phyloP scores from a whole-genome alignment of 2,888 invertebrate species.

The Drosophila subsilvestris region DNA sequence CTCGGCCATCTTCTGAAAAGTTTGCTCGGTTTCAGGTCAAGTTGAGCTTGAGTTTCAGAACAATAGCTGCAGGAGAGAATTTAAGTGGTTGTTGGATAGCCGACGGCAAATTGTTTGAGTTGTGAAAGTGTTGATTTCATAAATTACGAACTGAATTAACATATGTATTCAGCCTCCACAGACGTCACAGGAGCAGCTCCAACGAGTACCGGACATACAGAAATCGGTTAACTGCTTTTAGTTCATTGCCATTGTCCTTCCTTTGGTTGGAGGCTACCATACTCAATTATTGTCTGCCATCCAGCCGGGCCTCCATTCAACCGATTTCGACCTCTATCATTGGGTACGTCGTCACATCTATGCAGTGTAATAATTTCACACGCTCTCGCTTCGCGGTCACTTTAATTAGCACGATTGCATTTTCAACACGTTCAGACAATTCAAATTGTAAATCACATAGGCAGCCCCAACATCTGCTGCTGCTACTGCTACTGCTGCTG shows the following conservation, averaged over 20 bases:
- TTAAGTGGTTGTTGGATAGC: slow-evolving; percentile 1
- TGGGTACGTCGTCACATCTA: slow-evolving; percentile 24
- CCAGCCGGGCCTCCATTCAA: background rate
- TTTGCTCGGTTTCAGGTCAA: slow-evolving; percentile 28
- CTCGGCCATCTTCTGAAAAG: slow-evolving; percentile 22
- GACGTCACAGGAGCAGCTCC: too few relatives aligned
- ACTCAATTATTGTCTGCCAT: slow-evolving; percentile 20
- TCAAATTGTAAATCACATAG: slow-evolving; percentile 71
- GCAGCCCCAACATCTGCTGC: slow-evolving; percentile 54
- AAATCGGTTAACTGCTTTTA: background rate
- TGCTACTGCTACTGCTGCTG: slow-evolving; percentile 22
- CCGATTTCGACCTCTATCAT: background rate
- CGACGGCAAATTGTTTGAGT: background rate
- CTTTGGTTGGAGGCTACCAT: background rate
- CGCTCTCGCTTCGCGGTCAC: slow-evolving; percentile 70
- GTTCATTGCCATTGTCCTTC: background rate
- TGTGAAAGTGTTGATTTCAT: background rate
- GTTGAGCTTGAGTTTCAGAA: slow-evolving; percentile 12
- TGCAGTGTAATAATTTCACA: slow-evolving; percentile 68
- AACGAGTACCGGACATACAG: too few relatives aligned
- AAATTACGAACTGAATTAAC: too few relatives aligned
- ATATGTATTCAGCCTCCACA: too few relatives aligned
- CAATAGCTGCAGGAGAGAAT: slow-evolving; percentile 14
- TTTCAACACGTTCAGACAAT: slow-evolving; percentile 70
- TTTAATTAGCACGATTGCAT: slow-evolving; percentile 77